Conservation (phyloP, 2,797 vertebrate genomes). For the Acestrorhynchus altus region DNA sequence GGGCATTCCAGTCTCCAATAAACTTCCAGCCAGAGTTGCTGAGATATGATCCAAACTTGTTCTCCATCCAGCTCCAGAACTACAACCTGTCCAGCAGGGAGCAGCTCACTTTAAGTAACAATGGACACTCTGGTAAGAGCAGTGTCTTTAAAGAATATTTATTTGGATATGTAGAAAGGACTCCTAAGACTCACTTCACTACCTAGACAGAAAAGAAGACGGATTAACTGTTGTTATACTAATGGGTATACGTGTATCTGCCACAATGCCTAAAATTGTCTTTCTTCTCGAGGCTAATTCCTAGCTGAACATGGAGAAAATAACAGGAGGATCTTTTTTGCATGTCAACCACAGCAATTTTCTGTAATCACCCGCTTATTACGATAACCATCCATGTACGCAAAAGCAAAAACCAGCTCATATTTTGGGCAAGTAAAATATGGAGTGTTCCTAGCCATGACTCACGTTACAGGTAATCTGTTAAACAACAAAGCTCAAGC, state of each 20-base stretch:
- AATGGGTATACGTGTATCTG: conserved; percentile 24
- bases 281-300: conserved; percentile 63
- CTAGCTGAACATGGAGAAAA: conserved; percentile 66
- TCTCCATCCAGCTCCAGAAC: conserved; percentile 84
- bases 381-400: conserved; percentile 60
- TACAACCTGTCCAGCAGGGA: conserved; percentile 82
- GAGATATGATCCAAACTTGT: conserved; percentile 86
- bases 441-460: conserved; percentile 59
- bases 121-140: conserved; percentile 90
- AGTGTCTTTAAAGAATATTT: not conserved
- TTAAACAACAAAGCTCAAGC: conserved; percentile 33
- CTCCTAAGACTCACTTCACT: conserved; percentile 5
- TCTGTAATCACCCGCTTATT: conserved; percentile 74
- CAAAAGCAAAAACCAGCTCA: conserved; percentile 58
- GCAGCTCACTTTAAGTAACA: conserved; percentile 87
- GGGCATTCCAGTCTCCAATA: conserved; percentile 90
- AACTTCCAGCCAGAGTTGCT: conserved; percentile 86
- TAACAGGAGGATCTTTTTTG: conserved; percentile 65
- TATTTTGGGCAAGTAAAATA: conserved; percentile 65
- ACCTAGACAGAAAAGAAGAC: conserved; percentile 14
- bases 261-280: conserved; percentile 25
- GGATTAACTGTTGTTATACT: conserved; percentile 39
- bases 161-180: not conserved
- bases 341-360: conserved; percentile 70
- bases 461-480: conserved; percentile 37